These are phyloP conservation scores for Ploceus nigricollis DNA, from an alignment of 2,113 vertebrate species.

Conservation along the genomic window DNA sequence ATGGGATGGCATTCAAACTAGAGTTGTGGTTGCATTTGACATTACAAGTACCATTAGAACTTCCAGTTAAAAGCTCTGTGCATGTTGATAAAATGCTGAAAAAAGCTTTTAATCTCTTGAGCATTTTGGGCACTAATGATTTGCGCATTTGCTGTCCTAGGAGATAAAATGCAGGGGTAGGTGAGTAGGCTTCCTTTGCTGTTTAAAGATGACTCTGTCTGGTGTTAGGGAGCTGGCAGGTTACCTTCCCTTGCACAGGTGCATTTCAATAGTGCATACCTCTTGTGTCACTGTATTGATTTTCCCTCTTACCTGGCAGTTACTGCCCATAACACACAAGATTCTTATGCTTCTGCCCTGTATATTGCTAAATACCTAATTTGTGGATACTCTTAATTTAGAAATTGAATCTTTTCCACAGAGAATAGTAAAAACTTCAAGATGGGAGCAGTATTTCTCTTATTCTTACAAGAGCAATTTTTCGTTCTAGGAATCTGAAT, in stretches of 20 bases:
- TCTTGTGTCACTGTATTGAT: neutral
- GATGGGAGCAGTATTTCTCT: neutral
- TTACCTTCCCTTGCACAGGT: neutral
- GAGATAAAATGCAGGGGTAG: neutral
- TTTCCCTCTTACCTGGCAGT: neutral
- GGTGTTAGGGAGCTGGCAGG: neutral
- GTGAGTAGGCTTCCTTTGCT: neutral
- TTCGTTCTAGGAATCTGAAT: conserved; percentile 87
- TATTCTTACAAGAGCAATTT: neutral
- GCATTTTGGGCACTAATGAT: neutral
- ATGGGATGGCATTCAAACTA: neutral
- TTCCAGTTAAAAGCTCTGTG: neutral
- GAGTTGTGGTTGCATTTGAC: neutral
- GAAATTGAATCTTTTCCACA: neutral
- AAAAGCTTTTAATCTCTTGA: neutral
- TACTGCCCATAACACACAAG: neutral
- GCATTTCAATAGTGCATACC: neutral
- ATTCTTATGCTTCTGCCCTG: neutral
- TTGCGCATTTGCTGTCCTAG: neutral
- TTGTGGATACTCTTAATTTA: neutral
- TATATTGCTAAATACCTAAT: neutral
- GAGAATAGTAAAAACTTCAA: neutral
- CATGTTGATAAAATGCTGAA: neutral
- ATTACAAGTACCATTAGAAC: neutral
- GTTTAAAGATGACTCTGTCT: neutral